Base-by-base conservation (phyloP, 2,888 invertebrate genomes). In the Carabus problematicus region DNA sequence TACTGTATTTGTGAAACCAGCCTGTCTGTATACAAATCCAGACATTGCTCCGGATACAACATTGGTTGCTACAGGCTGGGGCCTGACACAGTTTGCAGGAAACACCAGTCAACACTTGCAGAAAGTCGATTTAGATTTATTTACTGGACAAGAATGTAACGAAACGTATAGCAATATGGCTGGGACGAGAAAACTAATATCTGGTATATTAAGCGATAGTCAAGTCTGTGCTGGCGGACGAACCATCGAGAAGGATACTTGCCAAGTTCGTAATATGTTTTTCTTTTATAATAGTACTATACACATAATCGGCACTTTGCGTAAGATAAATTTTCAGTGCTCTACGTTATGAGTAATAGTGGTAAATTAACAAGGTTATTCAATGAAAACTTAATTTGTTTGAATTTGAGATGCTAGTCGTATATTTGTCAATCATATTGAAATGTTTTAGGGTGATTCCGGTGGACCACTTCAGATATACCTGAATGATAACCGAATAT, bases 1-100 rank as follows among this genome's bases (percentile, higher is more conserved):
- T 70, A 73, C 80, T 55, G 70, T 72, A 18, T 76, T 74, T 59
- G 75, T 81, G n/a, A 74, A 82, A 70, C 85, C 85, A 0, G 82
- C 82, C 3, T 85, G 84, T 75, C 75, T 85, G 14, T 72, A 76
- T 18, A 70, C 74, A 0, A 67, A 68, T 3, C 47, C 54, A 0
- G 4, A 55, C 0, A 61, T 73, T 1, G 60, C 72, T 0, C 1
- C 43, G 6, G 55, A 52, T 16, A 11, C 16, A 3, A 18, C 63
- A 14, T 43, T 72, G 6, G 70, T 72, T 11, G 76, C 74, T 11
- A 74, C 74, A 12, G 76, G 75, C 39, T 76, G 76, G 76, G 75
- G 75, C 12, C 55, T 60, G 14, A 19, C 70, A 4, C 72, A 71
- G 12, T 72, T 70, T 56, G 62, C 49, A 7, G 74, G 72, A 7